Conservation (phyloP, 2,797 vertebrate species). For the Gymnothorax reevesii region DNA sequence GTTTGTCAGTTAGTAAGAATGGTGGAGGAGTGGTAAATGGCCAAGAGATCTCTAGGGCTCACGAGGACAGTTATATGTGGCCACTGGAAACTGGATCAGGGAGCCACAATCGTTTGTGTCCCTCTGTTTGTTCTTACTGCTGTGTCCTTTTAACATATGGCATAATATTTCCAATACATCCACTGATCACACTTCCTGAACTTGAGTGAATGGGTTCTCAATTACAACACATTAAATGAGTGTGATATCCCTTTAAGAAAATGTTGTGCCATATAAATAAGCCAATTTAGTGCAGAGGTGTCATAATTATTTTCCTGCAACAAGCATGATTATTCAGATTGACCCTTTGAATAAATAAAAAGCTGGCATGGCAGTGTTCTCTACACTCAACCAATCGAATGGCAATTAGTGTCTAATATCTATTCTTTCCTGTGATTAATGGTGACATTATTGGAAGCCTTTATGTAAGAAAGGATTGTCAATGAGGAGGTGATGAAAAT, state of each 20-base stretch:
- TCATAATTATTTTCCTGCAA: background rate
- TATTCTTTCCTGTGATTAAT: background rate
- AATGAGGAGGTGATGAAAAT: background rate
- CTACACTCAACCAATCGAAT: background rate
- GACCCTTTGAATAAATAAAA: background rate
- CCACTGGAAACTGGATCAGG: background rate
- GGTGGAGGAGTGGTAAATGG: background rate
- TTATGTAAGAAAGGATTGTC: background rate
- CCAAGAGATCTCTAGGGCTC: background rate
- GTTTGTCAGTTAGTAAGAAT: slow-evolving; percentile 4
- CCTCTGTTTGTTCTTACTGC: background rate
- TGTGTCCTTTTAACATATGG: background rate
- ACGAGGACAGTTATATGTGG: background rate
- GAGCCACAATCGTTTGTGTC: background rate
- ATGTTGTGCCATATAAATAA: background rate
- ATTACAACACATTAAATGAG: background rate
- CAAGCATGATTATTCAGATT: background rate
- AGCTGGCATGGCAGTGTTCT: background rate
- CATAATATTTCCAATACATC: background rate
- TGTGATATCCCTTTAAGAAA: background rate
- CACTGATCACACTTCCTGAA: background rate
- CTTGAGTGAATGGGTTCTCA: background rate
- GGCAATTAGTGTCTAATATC: background rate
- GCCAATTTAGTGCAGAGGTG: background rate
- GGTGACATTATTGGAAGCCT: background rate